phyloP scores from a whole-genome alignment of 2,113 vertebrate species.

The Ornithorhynchus anatinus region DNA sequence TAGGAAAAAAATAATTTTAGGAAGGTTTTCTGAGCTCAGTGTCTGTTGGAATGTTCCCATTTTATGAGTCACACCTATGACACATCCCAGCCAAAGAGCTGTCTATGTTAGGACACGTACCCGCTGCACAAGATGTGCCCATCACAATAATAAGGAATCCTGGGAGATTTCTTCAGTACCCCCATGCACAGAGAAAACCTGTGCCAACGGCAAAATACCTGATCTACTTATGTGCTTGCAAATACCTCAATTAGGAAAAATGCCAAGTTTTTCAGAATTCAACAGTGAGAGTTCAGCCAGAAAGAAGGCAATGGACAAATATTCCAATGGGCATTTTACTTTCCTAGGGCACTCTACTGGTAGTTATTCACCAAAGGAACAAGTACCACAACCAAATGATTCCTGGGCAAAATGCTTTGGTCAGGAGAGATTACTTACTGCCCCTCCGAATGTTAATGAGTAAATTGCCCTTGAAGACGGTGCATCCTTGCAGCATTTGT shows the following conservation, averaged over 20 bases:
- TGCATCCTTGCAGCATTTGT: slow-evolving; percentile 91
- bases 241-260: fast-evolving
- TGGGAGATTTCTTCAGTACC: slow-evolving; percentile 17
- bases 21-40: slow-evolving; percentile 19
- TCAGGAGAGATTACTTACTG: slow-evolving; percentile 82
- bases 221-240: not conserved
- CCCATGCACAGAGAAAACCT: not conserved
- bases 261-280: slow-evolving; percentile 17
- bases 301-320: not conserved
- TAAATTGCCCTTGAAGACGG: slow-evolving; percentile 90
- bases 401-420: not conserved
- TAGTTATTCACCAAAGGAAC: slow-evolving; percentile 4
- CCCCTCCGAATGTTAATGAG: slow-evolving; percentile 95
- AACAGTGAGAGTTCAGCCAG: too few species aligned
- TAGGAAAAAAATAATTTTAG: slow-evolving; percentile 14
- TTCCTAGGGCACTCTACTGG: slow-evolving; percentile 10
- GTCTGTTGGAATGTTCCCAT: slow-evolving; percentile 22
- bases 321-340: not conserved
- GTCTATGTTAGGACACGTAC: slow-evolving; percentile 13
- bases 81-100: slow-evolving; percentile 32
- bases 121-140: slow-evolving; percentile 14
- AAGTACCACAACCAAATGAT: not conserved
- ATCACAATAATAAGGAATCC: not conserved
- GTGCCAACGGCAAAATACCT: slow-evolving; percentile 9
- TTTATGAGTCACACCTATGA: slow-evolving; percentile 56